Conservation (phyloP, 37 sponge, comb jelly and placozoan genomes). For the Lycopodina hypogea region DNA sequence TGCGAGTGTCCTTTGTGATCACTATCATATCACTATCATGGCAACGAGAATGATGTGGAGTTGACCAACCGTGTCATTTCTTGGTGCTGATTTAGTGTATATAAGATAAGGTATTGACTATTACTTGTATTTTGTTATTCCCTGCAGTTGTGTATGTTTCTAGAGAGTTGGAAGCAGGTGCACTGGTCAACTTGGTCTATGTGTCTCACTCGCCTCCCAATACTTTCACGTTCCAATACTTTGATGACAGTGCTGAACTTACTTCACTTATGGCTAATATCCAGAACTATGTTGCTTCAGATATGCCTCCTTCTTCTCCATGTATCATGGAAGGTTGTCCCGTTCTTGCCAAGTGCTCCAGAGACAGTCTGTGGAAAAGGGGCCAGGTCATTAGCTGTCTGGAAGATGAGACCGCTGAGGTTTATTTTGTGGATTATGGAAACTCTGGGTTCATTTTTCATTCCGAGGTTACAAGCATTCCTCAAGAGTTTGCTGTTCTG, state of each 20-base stretch:
- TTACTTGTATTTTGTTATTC: too few relatives aligned
- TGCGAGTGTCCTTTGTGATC: too few relatives aligned
- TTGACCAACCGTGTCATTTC: too few relatives aligned
- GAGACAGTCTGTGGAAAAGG: slow-evolving; percentile 59
- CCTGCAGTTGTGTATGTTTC: too few relatives aligned
- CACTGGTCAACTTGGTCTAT: background rate
- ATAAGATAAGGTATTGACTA: too few relatives aligned
- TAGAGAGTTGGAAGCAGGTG: background rate
- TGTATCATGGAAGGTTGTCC: background rate
- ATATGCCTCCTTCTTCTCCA: background rate
- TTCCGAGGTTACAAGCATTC: background rate
- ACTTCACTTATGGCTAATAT: background rate
- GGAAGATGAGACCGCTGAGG: slow-evolving; percentile 1
- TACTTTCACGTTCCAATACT: slow-evolving; percentile 6
- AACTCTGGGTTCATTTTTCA: slow-evolving; percentile 12
- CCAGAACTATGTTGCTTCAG: background rate
- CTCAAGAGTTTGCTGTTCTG: slow-evolving; percentile 7
- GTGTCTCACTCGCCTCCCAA: background rate
- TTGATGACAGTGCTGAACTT: background rate
- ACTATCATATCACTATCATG: too few relatives aligned
- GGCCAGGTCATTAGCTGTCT: slow-evolving; percentile 19
- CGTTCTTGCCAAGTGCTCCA: slow-evolving; percentile 42
- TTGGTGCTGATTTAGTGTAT: too few relatives aligned
- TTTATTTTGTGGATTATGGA: slow-evolving; percentile 75
- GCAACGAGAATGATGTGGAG: too few relatives aligned